Percentiles rank a stretch among this genome's conserved stretches.
Evolutionary conservation across 2,113 vertebrate genomes (phyloP).

Genomic region (Dendropsophus ebraccatus): DNA sequence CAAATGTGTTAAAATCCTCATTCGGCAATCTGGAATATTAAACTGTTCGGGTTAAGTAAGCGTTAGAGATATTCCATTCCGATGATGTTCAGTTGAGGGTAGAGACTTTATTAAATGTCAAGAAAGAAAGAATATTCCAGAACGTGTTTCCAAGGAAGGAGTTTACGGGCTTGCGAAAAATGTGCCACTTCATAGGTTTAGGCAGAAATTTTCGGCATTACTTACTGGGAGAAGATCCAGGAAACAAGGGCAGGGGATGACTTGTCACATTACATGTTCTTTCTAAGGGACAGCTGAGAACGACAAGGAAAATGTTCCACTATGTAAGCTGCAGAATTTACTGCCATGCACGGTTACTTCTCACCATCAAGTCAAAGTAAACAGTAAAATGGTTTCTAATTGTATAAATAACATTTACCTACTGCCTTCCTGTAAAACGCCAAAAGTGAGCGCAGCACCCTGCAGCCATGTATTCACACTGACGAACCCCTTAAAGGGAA

Average conservation of each 20-base stretch:
- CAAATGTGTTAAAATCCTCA: neutral
- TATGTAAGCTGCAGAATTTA: conserved; percentile 8
- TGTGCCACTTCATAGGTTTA: conserved; percentile 37
- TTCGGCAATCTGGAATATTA: neutral
- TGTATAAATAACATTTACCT: neutral
- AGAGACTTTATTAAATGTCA: conserved; percentile 31
- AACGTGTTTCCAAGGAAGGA: conserved; percentile 18
- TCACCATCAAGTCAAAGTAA: conserved; percentile 8
- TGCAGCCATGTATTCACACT: neutral
- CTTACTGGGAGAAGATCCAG: conserved; percentile 33
- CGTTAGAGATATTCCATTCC: conserved; percentile 9
- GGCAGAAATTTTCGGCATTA: conserved; percentile 19
- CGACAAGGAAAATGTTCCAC: conserved; percentile 39
- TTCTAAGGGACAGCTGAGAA: conserved; percentile 43
- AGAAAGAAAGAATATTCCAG: conserved; percentile 22
- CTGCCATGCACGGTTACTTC: neutral
- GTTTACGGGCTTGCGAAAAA: conserved; percentile 13
- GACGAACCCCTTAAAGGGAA: no score
- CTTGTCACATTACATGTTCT: conserved; percentile 47
- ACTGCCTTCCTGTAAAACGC: neutral
- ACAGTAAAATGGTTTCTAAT: conserved; percentile 4
- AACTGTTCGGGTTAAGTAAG: conserved; percentile 21
- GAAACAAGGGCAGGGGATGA: conserved; percentile 43
- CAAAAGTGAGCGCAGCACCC: neutral
- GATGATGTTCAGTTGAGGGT: conserved; percentile 2